phyloP scores from a whole-genome alignment of 2,888 invertebrate species.

The Trichopria drosophilae region DNA sequence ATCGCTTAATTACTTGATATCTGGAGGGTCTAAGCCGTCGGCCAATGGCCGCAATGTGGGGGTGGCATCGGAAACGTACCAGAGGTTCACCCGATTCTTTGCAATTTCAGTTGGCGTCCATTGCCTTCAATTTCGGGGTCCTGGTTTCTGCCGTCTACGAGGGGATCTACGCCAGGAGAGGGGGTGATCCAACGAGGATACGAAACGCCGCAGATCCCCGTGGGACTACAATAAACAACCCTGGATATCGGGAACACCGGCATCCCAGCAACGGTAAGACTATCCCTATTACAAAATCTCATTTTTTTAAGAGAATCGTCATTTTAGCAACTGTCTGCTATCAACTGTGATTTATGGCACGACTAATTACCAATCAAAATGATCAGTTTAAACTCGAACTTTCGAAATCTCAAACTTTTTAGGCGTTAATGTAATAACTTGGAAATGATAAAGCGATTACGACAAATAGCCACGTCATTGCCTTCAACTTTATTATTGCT shows the following conservation, averaged over 20 bases:
- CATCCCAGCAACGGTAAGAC: slow-evolving; percentile 53
- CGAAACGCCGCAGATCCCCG: slow-evolving; percentile 63
- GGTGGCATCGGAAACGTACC: no score
- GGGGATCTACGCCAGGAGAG: slow-evolving; percentile 75
- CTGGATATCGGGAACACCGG: slow-evolving; percentile 74
- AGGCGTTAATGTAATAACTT: no score
- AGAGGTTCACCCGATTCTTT: no score
- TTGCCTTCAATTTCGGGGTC: slow-evolving; percentile 73
- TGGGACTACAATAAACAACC: slow-evolving; percentile 81
- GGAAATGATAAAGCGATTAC: no score
- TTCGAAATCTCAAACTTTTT: no score
- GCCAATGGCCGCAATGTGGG: no score
- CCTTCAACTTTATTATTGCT: no score
- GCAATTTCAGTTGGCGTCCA: slow-evolving; percentile 77
- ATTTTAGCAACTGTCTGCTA: slow-evolving; percentile 32
- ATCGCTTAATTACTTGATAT: no score
- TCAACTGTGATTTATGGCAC: no score
- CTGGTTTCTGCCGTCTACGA: slow-evolving; percentile 82
- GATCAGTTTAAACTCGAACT: no score
- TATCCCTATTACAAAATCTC: slow-evolving; percentile 23
- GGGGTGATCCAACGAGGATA: slow-evolving; percentile 77
- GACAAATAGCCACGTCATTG: no score
- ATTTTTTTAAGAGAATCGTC: slow-evolving; percentile 18
- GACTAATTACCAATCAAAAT: not conserved
- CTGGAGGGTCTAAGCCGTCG: no score